Percentiles rank a stretch among this genome's conserved stretches.
Evolutionary conservation across 2,797 vertebrate species (phyloP).

Genomic region (Alca torda): DNA sequence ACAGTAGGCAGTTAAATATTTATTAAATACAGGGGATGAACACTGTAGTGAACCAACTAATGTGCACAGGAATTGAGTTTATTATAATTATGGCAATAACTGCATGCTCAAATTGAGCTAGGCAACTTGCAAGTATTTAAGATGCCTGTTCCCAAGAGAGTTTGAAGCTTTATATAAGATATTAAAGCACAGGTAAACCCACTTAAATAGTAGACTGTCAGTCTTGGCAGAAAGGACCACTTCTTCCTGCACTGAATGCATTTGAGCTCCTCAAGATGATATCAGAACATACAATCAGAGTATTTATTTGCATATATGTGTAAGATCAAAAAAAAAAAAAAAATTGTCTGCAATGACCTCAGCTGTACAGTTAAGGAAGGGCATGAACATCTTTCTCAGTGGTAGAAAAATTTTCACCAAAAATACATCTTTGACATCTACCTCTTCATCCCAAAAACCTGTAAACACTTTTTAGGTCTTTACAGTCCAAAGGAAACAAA

Average conservation of each 20-base stretch:
- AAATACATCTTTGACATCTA: background rate
- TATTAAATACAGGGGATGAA: slow-evolving; percentile 10
- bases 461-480: background rate
- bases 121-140: background rate
- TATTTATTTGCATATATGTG: background rate
- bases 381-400: background rate
- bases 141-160: background rate
- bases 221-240: background rate
- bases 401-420: background rate
- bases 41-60: background rate
- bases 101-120: background rate
- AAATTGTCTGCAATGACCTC: background rate
- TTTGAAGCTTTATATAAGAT: background rate
- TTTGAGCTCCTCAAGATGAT: background rate
- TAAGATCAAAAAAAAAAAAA: background rate
- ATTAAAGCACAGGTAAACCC: background rate
- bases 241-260: background rate
- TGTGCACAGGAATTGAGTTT: background rate
- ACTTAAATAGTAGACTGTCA: background rate
- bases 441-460: background rate
- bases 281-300: background rate
- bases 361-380: background rate
- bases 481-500: background rate
- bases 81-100: background rate
- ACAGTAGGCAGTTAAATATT: slow-evolving; percentile 39